Conservation (phyloP, 2,113 vertebrate genomes). For the Hepsetus odoe region DNA sequence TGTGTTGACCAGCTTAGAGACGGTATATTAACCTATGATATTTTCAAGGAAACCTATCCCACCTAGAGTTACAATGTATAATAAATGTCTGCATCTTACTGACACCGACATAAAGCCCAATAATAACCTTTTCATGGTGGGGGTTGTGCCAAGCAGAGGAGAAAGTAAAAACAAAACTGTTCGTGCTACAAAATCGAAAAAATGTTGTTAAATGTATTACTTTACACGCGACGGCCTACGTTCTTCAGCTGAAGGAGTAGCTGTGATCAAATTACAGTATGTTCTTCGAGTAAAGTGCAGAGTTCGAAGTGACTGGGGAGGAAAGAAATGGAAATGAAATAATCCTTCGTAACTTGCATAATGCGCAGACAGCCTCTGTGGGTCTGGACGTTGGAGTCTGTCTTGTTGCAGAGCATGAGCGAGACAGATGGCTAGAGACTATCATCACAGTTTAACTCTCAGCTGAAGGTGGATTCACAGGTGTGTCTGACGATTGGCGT, state of each 20-base stretch:
- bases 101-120: too few species aligned
- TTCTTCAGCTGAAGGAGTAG: neutral
- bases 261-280: neutral
- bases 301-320: neutral
- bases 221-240: neutral
- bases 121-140: too few species aligned
- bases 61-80: too few species aligned
- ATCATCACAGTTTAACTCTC: slow-evolving; percentile 22
- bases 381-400: neutral
- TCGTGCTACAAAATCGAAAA: too few species aligned
- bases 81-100: too few species aligned
- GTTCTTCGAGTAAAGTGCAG: neutral
- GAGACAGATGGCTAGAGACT: slow-evolving; percentile 41
- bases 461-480: slow-evolving; percentile 35
- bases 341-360: neutral
- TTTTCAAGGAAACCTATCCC: too few species aligned
- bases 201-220: neutral
- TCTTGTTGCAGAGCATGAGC: slow-evolving; percentile 1
- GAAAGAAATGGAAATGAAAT: neutral
- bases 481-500: slow-evolving; percentile 27
- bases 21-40: too few species aligned
- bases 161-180: neutral
- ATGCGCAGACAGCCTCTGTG: neutral
- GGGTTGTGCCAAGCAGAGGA: neutral
- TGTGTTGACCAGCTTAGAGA: too few species aligned